Conservation (phyloP, 2,888 invertebrate genomes). For the Lobophora halterata region DNA sequence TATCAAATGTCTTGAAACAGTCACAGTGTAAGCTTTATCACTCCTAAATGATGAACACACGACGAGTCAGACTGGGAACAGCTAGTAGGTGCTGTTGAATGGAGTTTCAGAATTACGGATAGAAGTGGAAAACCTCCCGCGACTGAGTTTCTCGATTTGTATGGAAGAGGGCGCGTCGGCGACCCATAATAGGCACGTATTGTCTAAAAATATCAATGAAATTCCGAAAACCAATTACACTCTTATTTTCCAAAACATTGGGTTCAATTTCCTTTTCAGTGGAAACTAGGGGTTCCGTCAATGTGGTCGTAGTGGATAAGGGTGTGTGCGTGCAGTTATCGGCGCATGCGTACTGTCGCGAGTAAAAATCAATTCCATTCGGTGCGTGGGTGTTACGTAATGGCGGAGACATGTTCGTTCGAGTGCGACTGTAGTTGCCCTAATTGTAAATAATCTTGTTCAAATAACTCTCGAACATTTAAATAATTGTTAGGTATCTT, state of each 20-base stretch:
- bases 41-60: conserved; percentile 41
- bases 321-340: conserved; percentile 55
- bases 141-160: conserved; percentile 67
- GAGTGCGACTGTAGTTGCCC: conserved; percentile 50
- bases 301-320: conserved; percentile 43
- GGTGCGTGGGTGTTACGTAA: conserved; percentile 77
- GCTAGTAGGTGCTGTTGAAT: conserved; percentile 49
- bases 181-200: conserved; percentile 64
- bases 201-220: conserved; percentile 71
- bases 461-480: conserved; percentile 11
- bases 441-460: conserved; percentile 51
- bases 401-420: conserved; percentile 56
- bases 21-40: conserved; percentile 37
- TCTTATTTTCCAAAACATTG: conserved; percentile 23
- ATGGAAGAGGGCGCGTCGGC: conserved; percentile 75
- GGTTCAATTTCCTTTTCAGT: conserved; percentile 31
- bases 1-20: conserved; percentile 66
- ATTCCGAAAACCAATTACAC: conserved; percentile 17
- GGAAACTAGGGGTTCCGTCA: conserved; percentile 32
- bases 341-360: conserved; percentile 65
- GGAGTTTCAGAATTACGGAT: conserved; percentile 60
- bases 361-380: conserved; percentile 75
- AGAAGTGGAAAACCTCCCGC: conserved; percentile 68
- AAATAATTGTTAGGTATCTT: background rate
- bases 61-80: conserved; percentile 36